Conservation (phyloP, 2,113 vertebrate genomes). For the Gnathonemus echidnorhynchus region DNA sequence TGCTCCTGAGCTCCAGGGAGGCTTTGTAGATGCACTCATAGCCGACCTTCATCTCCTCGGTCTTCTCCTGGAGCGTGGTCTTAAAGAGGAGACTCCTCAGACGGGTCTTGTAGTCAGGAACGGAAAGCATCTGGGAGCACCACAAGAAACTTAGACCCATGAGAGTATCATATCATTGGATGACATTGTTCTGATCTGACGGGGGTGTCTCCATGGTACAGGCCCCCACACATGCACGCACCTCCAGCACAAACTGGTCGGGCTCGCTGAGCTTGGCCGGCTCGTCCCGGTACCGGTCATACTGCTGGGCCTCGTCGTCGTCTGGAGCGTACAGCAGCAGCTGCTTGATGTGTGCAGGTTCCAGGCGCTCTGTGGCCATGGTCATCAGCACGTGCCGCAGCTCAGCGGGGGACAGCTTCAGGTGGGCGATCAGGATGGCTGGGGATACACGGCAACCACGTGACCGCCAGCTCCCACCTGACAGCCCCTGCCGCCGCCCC, state of each 20-base stretch:
- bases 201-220: neutral
- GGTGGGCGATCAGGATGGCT: slow-evolving; percentile 95
- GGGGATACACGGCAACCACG: neutral
- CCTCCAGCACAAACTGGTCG: slow-evolving; percentile 92
- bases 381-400: slow-evolving; percentile 83
- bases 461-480: neutral
- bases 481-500: neutral
- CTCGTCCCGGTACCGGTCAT: slow-evolving; percentile 71
- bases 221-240: slow-evolving; percentile 37
- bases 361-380: slow-evolving; percentile 79
- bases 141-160: neutral
- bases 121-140: slow-evolving; percentile 69
- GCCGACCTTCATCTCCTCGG: slow-evolving; percentile 82
- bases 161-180: neutral
- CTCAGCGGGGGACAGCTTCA: slow-evolving; percentile 83
- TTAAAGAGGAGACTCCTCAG: slow-evolving; percentile 89
- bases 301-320: slow-evolving; percentile 81
- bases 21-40: slow-evolving; percentile 84
- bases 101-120: slow-evolving; percentile 87
- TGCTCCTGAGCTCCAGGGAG: slow-evolving; percentile 83
- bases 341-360: slow-evolving; percentile 88
- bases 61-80: slow-evolving; percentile 87
- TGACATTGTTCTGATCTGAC: neutral
- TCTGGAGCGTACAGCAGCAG: slow-evolving; percentile 88
- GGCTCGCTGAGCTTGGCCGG: slow-evolving; percentile 87